A percentile compares a stretch with the other conserved stretches of the same genome.
These are phyloP conservation scores for Pantherophis guttatus DNA, from an alignment of 2,113 vertebrate species.

Conservation along the genomic window DNA sequence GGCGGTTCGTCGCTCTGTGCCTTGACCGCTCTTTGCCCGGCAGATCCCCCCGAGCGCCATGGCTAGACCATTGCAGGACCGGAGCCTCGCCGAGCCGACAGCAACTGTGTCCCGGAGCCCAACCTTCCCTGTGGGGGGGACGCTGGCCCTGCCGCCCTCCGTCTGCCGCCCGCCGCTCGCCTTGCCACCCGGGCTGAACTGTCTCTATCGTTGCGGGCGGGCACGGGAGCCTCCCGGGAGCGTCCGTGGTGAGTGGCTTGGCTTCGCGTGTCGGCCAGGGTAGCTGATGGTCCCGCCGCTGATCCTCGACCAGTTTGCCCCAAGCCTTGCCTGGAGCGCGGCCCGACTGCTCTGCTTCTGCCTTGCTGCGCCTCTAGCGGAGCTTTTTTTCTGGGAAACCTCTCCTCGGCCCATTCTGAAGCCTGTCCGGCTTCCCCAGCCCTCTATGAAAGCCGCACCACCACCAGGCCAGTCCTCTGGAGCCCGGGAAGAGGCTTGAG, in stretches of 20 bases:
- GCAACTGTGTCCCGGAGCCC: constrained; percentile 11
- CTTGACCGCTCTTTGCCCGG: not conserved
- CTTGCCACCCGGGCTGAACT: constrained; percentile 12
- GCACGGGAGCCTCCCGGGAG: not conserved
- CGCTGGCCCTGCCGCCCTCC: constrained; percentile 27
- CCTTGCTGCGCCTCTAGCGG: not conserved
- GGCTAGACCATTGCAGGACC: constrained; percentile 44
- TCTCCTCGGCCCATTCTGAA: not conserved
- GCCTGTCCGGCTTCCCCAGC: not conserved
- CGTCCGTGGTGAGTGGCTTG: not conserved
- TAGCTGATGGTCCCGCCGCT: not conserved
- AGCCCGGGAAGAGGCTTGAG: not conserved
- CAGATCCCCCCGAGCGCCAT: constrained; percentile 34
- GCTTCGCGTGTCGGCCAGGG: not conserved
- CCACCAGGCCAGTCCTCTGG: not conserved
- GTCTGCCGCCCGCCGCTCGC: not conserved
- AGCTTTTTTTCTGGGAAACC: not conserved
- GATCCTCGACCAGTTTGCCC: not conserved
- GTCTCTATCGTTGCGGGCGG: not conserved
- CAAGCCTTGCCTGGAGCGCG: not conserved
- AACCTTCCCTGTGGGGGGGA: constrained; percentile 23
- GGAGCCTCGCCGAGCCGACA: constrained; percentile 31
- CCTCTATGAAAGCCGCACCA: not conserved
- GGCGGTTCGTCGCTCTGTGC: not conserved
- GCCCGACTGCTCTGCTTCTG: not conserved